Conservation (phyloP, 1,140 invertebrate genomes). For the Trinorchestia longiramus region DNA sequence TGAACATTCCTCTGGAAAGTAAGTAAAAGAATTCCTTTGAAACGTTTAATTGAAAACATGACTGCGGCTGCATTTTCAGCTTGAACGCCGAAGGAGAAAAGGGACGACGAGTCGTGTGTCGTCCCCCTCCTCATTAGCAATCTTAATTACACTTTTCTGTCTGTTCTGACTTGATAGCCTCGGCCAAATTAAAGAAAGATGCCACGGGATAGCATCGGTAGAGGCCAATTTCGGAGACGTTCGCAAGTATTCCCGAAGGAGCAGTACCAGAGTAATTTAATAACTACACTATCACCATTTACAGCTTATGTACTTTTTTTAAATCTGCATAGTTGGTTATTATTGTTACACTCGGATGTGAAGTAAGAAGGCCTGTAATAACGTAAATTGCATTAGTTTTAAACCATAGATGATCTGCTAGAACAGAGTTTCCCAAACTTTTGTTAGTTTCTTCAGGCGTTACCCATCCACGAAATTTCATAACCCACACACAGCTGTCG, state of each 20-base stretch:
- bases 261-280: background rate
- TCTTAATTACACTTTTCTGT: constrained; percentile 55
- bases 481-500: too few relatives aligned
- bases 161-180: constrained; percentile 52
- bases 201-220: constrained; percentile 50
- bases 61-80: constrained; percentile 33
- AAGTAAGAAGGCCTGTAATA: too few relatives aligned
- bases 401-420: too few relatives aligned
- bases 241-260: background rate
- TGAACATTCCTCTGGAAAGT: background rate
- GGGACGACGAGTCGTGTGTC: constrained; percentile 24
- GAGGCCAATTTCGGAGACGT: background rate
- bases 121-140: constrained; percentile 50
- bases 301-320: background rate
- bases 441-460: too few relatives aligned
- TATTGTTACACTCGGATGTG: background rate
- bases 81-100: constrained; percentile 40
- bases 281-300: background rate
- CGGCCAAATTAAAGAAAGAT: constrained; percentile 54
- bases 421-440: too few relatives aligned
- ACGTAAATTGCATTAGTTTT: too few relatives aligned
- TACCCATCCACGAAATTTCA: too few relatives aligned
- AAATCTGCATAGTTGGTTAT: background rate
- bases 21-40: background rate
- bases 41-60: constrained; percentile 39